These are phyloP conservation scores for Diaphora mendica DNA, from an alignment of 2,888 invertebrate species.

Conservation along the genomic window DNA sequence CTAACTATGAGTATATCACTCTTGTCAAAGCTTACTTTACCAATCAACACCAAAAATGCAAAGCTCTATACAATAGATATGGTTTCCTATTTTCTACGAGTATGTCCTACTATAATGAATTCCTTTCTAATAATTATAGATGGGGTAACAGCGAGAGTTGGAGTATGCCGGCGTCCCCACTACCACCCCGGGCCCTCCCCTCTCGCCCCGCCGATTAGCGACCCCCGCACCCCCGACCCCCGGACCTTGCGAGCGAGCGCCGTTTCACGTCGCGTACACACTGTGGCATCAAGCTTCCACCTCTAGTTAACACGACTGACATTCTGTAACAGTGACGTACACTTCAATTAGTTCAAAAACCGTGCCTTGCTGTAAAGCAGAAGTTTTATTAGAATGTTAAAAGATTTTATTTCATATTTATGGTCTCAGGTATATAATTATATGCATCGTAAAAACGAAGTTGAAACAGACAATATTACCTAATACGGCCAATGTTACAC, in stretches of 20 bases:
- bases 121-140: slow-evolving; percentile 48
- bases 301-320: not conserved
- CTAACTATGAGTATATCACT: not conserved
- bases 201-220: slow-evolving; percentile 79
- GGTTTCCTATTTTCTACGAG: no score
- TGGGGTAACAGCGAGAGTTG: slow-evolving; percentile 82
- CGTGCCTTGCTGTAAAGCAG: slow-evolving; percentile 3
- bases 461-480: not conserved
- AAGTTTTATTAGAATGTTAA: not conserved
- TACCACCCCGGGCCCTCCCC: slow-evolving; percentile 82
- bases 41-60: not conserved
- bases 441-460: not conserved
- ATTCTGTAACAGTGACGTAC: not conserved
- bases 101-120: not conserved
- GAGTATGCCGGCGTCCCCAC: slow-evolving; percentile 83
- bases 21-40: not conserved
- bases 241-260: slow-evolving; percentile 22
- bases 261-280: slow-evolving; percentile 18
- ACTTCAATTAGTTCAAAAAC: not conserved
- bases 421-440: not conserved
- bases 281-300: slow-evolving; percentile 17
- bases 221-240: slow-evolving; percentile 23
- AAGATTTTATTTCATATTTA: not conserved
- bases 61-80: not conserved
- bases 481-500: no score